Evolutionary conservation across 2,797 vertebrate species (phyloP), one percentile per base, ranked within the genome.

Genomic region (Sebastes minor): DNA sequence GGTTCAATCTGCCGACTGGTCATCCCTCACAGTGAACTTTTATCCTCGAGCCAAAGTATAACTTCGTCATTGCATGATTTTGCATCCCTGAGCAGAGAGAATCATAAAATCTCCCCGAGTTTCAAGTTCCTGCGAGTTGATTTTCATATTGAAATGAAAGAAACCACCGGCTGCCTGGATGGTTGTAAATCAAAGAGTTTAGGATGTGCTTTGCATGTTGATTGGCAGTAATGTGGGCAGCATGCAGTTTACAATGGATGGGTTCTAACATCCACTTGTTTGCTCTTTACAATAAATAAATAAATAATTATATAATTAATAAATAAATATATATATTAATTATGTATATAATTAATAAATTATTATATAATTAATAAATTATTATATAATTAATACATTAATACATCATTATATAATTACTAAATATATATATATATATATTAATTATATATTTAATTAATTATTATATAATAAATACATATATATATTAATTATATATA

Each of bases 121-220:
- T 72, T 71, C 11, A 22, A 57, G 67, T 75, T 42, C 28, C 5
- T 72, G 0, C 8, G 0, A 18, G 69, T 7, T 72, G 27, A 83
- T 81, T 88, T 83, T 82, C 73, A 80, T 76, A 60, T 63, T 57
- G 46, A 86, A 74, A 80, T 85, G 22, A 80, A 57, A 38, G 35
- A 35, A 35, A 35, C 65, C 75, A 8, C 70, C 67, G 10, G 22
- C 55, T 71, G 53, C 14, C 38, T 35, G 25, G 16, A 35, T 60
- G 55, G 16, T 35, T 20, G 32, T 56, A 80, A 84, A 88, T 82
- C 71, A 75, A 22, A 78, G 32, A 20, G 12, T 73, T 70, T 62
- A 66, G 20, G 33, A 12, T 53, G 5, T 12, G 42, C 35, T 60
- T 38, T 76, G 33, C 53, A 38, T 65, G 35, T 35, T 42, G 28